Evolutionary conservation across 2,797 vertebrate genomes (phyloP).

Genomic region (Pachyuromys duprasi): DNA sequence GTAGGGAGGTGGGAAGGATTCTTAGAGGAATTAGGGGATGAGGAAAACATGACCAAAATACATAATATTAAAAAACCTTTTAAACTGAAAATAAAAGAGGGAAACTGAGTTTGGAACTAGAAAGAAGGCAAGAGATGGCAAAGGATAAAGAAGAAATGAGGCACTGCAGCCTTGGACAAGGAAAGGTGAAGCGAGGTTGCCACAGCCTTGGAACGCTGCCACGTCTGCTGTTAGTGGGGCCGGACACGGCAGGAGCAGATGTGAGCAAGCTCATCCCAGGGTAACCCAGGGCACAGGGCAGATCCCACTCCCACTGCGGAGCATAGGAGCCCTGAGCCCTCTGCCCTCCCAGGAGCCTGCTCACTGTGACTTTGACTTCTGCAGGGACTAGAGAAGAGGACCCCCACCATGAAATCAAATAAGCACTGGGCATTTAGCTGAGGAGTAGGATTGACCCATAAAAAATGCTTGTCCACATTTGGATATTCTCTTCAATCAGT

Average conservation of each 20-base stretch:
- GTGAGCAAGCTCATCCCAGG: neutral
- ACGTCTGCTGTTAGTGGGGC: neutral
- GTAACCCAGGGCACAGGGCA: rapidly evolving
- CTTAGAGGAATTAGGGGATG: neutral
- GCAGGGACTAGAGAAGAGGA: neutral
- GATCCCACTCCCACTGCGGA: too few relatives aligned
- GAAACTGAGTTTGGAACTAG: slow-evolving; percentile 50
- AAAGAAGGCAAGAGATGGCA: slow-evolving; percentile 21
- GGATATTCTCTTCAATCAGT: neutral
- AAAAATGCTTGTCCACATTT: neutral
- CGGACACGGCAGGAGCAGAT: neutral
- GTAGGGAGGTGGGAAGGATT: too few relatives aligned
- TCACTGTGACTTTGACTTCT: neutral
- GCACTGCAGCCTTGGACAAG: slow-evolving; percentile 30
- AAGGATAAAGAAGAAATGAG: slow-evolving; percentile 41
- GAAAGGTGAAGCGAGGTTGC: neutral
- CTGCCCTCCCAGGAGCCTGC: neutral
- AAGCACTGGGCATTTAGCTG: neutral
- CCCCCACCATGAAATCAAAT: neutral
- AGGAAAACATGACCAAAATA: neutral
- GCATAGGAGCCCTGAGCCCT: rapidly evolving
- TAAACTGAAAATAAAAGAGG: neutral
- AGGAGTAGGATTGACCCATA: neutral
- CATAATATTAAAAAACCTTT: neutral
- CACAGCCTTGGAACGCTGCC: neutral